Evolutionary conservation across 30 jellyfish, hydroid and myxozoan species (phyloP), one percentile per base, ranked within the genome.

Genomic region (Pelagia noctiluca): DNA sequence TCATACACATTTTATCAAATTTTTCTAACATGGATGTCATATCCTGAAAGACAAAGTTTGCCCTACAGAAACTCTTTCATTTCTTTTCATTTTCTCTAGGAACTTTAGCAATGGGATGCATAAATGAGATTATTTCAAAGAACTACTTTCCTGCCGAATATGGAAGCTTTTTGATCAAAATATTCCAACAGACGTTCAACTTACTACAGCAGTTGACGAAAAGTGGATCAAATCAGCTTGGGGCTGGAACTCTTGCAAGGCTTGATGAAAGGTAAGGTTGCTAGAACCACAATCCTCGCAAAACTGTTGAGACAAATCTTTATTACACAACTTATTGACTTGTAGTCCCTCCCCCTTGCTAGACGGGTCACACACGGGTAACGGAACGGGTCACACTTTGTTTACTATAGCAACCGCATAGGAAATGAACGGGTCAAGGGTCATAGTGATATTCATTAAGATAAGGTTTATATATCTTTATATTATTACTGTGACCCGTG

Each of bases 61-160:
- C 10, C 21, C 12, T 36, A 23, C 23, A 2, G 22, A 50, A 0
- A 2, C 31, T 13, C 4, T 53, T 64, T 31, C 31, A 33, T 73
- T 74, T 48, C 49, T n/a, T 24, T 47, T 8, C 29, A 1, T 57
- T 42, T 11, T 3, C 31, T 68, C 22, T 61, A 93, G 98, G 98
- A 2, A 81, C 89, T 71, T 90, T 88, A 25, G 97, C 98, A 21
- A 86, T 93, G 97, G 66, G 73, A 28, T 87, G 97, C 84, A 87
- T 93, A 36, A 93, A 93, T 75, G 98, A 93, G 35, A 82, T 93
- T 46, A 84, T 93, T 50, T 84, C 98, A 37, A 93, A 87, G 87
- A 87, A 86, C 38, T 93, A 82, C 42, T 71, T 93, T n/a, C 98
- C 98, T 3, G 86, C 96, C 38, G 98, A 93, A 52, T 93, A 67